phyloP scores from a whole-genome alignment of 2,797 vertebrate species.

The Anguilla marmorata region DNA sequence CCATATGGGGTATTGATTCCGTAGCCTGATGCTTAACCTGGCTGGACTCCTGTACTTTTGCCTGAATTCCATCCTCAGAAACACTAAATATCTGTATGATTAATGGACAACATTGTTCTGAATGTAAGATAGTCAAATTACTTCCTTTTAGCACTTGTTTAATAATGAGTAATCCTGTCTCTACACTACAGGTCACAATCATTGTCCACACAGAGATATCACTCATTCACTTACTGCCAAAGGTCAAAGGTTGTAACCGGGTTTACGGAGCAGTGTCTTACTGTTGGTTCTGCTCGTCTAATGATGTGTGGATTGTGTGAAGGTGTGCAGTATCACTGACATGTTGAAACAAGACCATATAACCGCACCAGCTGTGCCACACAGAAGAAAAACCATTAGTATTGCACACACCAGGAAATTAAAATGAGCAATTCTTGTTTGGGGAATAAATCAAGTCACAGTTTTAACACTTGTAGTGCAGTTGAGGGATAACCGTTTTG shows the following conservation, averaged over 20 bases:
- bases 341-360: neutral
- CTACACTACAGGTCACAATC: neutral
- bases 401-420: neutral
- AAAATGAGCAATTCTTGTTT: neutral
- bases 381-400: neutral
- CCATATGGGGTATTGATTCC: neutral
- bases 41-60: neutral
- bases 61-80: neutral
- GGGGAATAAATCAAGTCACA: neutral
- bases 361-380: neutral
- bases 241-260: neutral
- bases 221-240: neutral
- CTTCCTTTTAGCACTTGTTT: neutral
- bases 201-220: neutral
- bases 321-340: neutral
- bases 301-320: neutral
- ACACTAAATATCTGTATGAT: neutral
- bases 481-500: neutral
- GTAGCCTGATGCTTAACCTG: neutral
- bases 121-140: neutral
- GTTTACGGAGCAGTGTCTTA: neutral
- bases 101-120: neutral
- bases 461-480: neutral
- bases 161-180: neutral
- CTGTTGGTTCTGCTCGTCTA: neutral